Percentiles rank a stretch among this genome's conserved stretches.
Evolutionary conservation across 2,888 invertebrate species (phyloP).

Genomic region (Lithophane socia): DNA sequence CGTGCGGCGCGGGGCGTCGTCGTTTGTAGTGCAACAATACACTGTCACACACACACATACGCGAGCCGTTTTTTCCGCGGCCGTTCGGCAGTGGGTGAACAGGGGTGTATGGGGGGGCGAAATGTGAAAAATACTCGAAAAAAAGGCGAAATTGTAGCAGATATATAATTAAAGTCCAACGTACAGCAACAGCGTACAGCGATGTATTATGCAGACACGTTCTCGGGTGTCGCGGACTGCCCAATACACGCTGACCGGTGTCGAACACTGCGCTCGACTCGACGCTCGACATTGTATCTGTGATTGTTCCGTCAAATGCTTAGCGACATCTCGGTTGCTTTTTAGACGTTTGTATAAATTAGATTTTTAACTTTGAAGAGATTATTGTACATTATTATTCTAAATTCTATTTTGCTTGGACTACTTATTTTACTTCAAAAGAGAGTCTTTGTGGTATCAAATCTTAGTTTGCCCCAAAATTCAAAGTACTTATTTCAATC

Average conservation of each 20-base stretch:
- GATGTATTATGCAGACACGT: conserved; percentile 89
- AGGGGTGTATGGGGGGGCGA: conserved; percentile 83
- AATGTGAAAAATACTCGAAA: conserved; percentile 91
- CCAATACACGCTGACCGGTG: conserved; percentile 71
- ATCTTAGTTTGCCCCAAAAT: not conserved
- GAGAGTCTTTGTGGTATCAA: not conserved
- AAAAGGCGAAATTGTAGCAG: conserved; percentile 90
- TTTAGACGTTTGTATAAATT: conserved; percentile 30
- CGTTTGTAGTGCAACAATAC: conserved; percentile 70
- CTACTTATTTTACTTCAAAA: not conserved
- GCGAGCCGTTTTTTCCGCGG: conserved; percentile 83
- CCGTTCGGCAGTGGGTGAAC: conserved; percentile 83
- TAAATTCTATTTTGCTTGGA: no score
- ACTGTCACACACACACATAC: conserved; percentile 79
- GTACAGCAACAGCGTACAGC: conserved; percentile 86
- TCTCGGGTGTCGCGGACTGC: conserved; percentile 81
- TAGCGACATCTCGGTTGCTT: conserved; percentile 8
- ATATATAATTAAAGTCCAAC: conserved; percentile 90
- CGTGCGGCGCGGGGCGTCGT: conserved; percentile 47
- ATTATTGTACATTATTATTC: not conserved
- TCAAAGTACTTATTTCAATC: not conserved
- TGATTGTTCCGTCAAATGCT: conserved; percentile 52
- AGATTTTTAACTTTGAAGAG: not conserved
- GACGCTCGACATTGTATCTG: conserved; percentile 43
- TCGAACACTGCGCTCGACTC: conserved; percentile 57